Conservation (phyloP, 2,113 vertebrate species). For the Oryzias celebensis region DNA sequence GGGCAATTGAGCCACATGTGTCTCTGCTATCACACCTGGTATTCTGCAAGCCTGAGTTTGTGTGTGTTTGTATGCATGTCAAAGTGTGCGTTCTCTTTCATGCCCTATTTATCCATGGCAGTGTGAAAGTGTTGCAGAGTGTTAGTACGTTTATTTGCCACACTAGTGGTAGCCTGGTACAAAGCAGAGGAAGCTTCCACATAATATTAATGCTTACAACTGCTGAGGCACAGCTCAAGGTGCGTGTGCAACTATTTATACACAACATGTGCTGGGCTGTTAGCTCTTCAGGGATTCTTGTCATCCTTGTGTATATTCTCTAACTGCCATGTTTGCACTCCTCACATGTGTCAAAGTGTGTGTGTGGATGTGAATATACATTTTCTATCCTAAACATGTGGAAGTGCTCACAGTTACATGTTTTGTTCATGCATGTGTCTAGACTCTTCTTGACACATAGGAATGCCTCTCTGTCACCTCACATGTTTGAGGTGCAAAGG, state of each 20-base stretch:
- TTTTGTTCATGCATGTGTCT: constrained; percentile 47
- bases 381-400: neutral
- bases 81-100: constrained; percentile 45
- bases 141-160: constrained; percentile 61
- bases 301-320: constrained; percentile 27
- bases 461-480: constrained; percentile 20
- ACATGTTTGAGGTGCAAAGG: neutral
- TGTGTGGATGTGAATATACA: constrained; percentile 2
- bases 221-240: neutral
- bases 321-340: constrained; percentile 16
- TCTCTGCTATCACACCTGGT: constrained; percentile 66
- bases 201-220: constrained; percentile 28
- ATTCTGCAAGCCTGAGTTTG: constrained; percentile 28
- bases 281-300: constrained; percentile 29
- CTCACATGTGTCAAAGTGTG: constrained; percentile 22
- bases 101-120: constrained; percentile 68
- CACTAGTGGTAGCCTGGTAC: constrained; percentile 55
- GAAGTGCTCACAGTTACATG: constrained; percentile 25
- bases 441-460: constrained; percentile 35
- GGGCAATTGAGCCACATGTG: constrained; percentile 64
- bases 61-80: neutral
- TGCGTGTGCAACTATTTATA: constrained; percentile 26
- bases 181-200: constrained; percentile 25
- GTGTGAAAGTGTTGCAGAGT: constrained; percentile 54
- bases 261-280: constrained; percentile 17